Base-by-base conservation (phyloP, 2,888 invertebrate species). In the Acanthosoma haemorrhoidale region DNA sequence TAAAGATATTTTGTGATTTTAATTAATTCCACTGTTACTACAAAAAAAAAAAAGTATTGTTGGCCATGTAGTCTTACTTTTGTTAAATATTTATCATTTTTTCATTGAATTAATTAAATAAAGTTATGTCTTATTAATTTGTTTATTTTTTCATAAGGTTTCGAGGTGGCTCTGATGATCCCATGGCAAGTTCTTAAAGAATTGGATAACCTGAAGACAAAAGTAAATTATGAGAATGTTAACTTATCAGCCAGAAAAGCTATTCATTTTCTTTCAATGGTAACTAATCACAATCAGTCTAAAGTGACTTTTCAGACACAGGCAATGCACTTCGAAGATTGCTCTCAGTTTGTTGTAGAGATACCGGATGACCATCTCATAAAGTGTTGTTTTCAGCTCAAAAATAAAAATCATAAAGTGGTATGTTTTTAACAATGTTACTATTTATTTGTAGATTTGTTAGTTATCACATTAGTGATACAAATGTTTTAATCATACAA, bases 171-270 rank as follows among this genome's bases (percentile, higher is more conserved):
- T 58, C 39, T 71, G 8, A 64, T 72, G 16, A 59, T 73, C 2
- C 73, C 73, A 16, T 73, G 71, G 71, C 73, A 73, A 68, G 73
- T 73, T 13, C 70, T 73, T 6, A 73, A 71, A 36, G 73, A 73
- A 31, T 58, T 73, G 41, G 73, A 73, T 36, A 69, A 68, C 18
- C 39, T 73, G 57, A 73, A 73, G 58, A 34, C 58, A 1, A 15
- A 57, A 57, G 25, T 11, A 18, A 13, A 71, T 34, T 61, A 32
- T 16, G 8, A 51, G 51, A 51, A 29, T 6, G 39, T 51, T 5
- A 29, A 29, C 4, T 8, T 13, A 2, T 34, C 18, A 11, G 73
- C 73, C 21, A 60, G 73, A 13, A 67, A 32, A 31, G 73, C 69
- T 2, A 67, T 64, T 11, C 39, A 34, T 4, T 73, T 73, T 16